Evolutionary conservation across 2,797 vertebrate species (phyloP).

Genomic region (Diplodus sargus): DNA sequence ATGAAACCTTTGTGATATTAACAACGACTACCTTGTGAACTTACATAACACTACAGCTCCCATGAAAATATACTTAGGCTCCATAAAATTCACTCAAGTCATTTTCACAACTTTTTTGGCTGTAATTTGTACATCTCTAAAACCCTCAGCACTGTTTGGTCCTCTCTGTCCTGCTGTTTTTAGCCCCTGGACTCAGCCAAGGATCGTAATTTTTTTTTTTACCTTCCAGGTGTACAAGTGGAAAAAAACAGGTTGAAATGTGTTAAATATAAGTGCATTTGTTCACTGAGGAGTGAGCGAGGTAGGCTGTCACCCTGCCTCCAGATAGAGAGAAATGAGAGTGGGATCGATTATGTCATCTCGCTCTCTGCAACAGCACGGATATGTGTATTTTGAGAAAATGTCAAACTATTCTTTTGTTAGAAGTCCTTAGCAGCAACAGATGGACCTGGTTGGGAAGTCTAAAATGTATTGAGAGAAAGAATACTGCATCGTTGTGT

Average conservation of each 20-base stretch:
- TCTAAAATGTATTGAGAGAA: not conserved
- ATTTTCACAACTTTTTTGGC: not conserved
- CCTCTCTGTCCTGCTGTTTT: not conserved
- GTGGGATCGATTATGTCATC: not conserved
- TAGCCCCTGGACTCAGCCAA: not conserved
- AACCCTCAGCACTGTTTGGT: not conserved
- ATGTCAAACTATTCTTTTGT: not conserved
- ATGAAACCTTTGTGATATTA: not conserved
- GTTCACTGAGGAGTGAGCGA: not conserved
- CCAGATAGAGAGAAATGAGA: not conserved
- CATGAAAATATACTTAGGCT: not conserved
- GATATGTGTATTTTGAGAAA: constrained; percentile 4
- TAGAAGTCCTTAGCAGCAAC: not conserved
- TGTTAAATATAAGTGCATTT: not conserved
- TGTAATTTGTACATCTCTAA: not conserved
- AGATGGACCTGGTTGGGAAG: not conserved
- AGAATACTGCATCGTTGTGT: not conserved
- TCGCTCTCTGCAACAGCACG: not conserved
- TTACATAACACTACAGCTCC: not conserved
- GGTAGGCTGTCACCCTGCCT: not conserved
- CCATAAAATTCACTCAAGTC: not conserved
- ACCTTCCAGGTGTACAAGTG: not conserved
- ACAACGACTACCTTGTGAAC: not conserved
- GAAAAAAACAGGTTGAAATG: not conserved
- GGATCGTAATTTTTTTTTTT: not conserved